Conservation (phyloP, 1,140 invertebrate genomes). For the Reticulitermes speratus region DNA sequence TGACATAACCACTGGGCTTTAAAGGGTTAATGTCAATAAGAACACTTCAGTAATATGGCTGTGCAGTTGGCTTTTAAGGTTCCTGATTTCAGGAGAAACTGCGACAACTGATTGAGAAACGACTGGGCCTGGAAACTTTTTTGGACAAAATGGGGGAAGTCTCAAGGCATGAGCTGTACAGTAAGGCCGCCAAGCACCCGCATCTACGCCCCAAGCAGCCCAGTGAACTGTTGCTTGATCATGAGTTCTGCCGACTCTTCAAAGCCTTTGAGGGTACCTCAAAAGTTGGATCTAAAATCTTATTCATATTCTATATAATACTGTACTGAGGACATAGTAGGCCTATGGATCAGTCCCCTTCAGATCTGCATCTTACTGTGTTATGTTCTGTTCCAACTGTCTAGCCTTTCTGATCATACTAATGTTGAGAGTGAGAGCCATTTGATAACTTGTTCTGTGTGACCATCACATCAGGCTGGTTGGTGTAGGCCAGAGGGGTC, state of each 20-base stretch:
- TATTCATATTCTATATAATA: background rate
- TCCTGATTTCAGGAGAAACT: slow-evolving; percentile 64
- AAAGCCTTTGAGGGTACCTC: slow-evolving; percentile 70
- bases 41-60: too few relatives aligned
- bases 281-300: slow-evolving; percentile 32
- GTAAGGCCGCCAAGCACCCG: slow-evolving; percentile 88
- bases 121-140: slow-evolving; percentile 90
- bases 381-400: too few relatives aligned
- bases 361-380: background rate
- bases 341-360: too few relatives aligned
- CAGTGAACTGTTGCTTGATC: slow-evolving; percentile 85
- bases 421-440: too few relatives aligned
- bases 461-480: too few relatives aligned
- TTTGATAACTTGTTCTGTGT: too few relatives aligned
- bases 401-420: too few relatives aligned
- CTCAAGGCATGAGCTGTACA: slow-evolving; percentile 87
- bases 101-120: slow-evolving; percentile 81
- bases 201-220: slow-evolving; percentile 76
- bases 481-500: too few relatives aligned
- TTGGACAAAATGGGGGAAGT: slow-evolving; percentile 84
- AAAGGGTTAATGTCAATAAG: too few relatives aligned
- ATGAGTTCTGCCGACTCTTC: slow-evolving; percentile 90
- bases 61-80: too few relatives aligned
- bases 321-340: too few relatives aligned
- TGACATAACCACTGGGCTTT: too few relatives aligned